Base-by-base conservation (phyloP, 92 coral and sea anemone species). In the Metridium senile region DNA sequence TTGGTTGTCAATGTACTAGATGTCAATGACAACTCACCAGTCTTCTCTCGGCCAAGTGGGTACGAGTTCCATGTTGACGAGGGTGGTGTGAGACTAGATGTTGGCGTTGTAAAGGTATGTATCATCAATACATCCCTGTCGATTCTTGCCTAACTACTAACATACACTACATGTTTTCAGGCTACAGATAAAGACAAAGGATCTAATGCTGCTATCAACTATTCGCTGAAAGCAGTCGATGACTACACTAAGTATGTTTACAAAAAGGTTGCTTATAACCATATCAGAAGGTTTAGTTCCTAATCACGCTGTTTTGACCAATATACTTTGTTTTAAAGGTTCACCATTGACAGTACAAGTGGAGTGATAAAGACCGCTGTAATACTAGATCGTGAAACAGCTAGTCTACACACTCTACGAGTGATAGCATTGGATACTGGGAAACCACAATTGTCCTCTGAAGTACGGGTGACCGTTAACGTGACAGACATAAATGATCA, bases 401-500 rank as follows among this genome's bases (percentile, higher is more conserved):
- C 46, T 11, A 93, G 82, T 67, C 80, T 32, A 21, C 93, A 87
- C 68, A 81, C 67, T 45, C 75, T 94, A 70, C 62, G 78, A 71
- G 94, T 94, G 27, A 67, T 85, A 17, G 90, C 94, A 16, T 62
- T 75, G 72, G 98, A 94, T 75, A 49, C 69, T 53, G 94, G 93
- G 1, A 25, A 63, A 23, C 85, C 90, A 27, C 17, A 62, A 33
- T 86, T 70, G 19, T 71, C 86, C 47, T 66, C 84, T 61, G 93
- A 85, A 73, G 95, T 92, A 63, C 74, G 78, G 0, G 94, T 92
- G 1, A 46, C 77, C 26, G 77, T 94, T 22, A 89, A 92, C 51
- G 98, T 94, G 32, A 86, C 97, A 62, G 98, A 94, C 68, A 68
- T 94, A 74, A 94, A 94, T 68, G 98, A 94, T 73, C 93, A 94